Conservation (phyloP, 92 coral and sea anemone species). For the Siderastrea siderea region DNA sequence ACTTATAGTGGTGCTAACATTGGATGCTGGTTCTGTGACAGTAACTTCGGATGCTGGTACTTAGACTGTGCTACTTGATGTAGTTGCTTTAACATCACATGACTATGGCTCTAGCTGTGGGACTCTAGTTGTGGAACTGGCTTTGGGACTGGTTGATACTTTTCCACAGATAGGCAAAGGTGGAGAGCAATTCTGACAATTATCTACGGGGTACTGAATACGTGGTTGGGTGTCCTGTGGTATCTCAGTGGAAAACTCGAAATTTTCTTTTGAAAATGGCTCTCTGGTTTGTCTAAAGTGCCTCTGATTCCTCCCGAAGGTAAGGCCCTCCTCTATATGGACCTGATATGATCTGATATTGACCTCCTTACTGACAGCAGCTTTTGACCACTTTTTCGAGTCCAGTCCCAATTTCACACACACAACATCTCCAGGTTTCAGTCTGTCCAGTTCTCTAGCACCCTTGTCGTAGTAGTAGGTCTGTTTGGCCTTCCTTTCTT, state of each 20-base stretch:
- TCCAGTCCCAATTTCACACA: neutral
- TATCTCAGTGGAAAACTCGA: too few relatives aligned
- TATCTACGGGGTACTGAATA: too few relatives aligned
- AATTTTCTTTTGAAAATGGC: neutral
- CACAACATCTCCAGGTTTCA: slow-evolving; percentile 32
- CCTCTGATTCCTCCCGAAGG: slow-evolving; percentile 11
- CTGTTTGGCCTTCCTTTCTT: slow-evolving; percentile 16
- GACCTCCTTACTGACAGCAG: slow-evolving; percentile 26
- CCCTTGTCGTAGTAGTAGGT: neutral
- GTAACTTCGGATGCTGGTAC: neutral
- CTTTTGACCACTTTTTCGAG: slow-evolving; percentile 15
- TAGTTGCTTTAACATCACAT: neutral
- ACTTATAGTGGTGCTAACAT: slow-evolving; percentile 4
- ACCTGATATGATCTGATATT: slow-evolving; percentile 25
- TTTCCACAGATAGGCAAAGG: too few relatives aligned
- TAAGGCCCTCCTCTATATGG: slow-evolving; percentile 20
- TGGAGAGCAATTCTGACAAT: too few relatives aligned
- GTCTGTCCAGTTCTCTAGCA: slow-evolving; percentile 14
- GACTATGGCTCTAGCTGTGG: neutral
- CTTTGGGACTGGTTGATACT: neutral
- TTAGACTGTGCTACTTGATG: neutral
- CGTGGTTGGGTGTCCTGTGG: too few relatives aligned
- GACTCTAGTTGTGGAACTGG: neutral
- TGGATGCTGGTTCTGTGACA: neutral
- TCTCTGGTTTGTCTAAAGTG: slow-evolving; percentile 13